These are phyloP conservation scores for Andrena dorsata DNA, from an alignment of 2,888 invertebrate species.

Conservation along the genomic window DNA sequence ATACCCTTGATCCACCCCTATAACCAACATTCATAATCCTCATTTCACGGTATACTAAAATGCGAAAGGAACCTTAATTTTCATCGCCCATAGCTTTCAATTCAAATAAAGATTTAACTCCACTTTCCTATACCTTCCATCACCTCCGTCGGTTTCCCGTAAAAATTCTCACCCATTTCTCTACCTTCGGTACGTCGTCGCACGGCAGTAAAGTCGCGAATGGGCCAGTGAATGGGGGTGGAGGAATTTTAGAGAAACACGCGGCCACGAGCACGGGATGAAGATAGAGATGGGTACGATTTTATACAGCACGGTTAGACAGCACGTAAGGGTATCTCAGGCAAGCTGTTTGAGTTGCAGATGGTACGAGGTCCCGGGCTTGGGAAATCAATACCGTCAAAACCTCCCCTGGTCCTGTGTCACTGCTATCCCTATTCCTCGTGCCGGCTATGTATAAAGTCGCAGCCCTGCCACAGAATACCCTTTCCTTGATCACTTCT, in stretches of 20 bases:
- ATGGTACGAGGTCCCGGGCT: conserved; percentile 79
- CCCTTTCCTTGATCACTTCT: background rate
- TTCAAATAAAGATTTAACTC: background rate
- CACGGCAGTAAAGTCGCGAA: background rate
- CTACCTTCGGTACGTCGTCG: background rate
- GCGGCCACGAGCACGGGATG: background rate
- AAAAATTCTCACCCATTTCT: background rate
- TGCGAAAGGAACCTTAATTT: background rate
- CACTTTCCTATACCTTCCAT: background rate
- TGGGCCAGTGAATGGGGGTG: background rate
- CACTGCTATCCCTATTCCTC: conserved; percentile 64
- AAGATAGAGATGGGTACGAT: conserved; percentile 18
- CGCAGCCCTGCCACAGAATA: conserved; percentile 12
- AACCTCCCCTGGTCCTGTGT: conserved; percentile 76
- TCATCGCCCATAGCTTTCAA: background rate
- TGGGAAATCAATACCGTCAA: conserved; percentile 82
- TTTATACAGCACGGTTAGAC: conserved; percentile 39
- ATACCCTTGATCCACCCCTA: too few relatives aligned
- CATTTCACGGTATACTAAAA: too few relatives aligned
- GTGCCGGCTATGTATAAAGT: conserved; percentile 46
- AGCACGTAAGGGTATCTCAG: conserved; percentile 59
- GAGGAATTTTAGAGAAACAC: conserved; percentile 7
- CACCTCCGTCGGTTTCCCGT: background rate
- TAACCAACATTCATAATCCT: too few relatives aligned
- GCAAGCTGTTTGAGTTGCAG: conserved; percentile 76